phyloP scores from a whole-genome alignment of 2,797 vertebrate species.

The Urocyon cinereoargenteus region DNA sequence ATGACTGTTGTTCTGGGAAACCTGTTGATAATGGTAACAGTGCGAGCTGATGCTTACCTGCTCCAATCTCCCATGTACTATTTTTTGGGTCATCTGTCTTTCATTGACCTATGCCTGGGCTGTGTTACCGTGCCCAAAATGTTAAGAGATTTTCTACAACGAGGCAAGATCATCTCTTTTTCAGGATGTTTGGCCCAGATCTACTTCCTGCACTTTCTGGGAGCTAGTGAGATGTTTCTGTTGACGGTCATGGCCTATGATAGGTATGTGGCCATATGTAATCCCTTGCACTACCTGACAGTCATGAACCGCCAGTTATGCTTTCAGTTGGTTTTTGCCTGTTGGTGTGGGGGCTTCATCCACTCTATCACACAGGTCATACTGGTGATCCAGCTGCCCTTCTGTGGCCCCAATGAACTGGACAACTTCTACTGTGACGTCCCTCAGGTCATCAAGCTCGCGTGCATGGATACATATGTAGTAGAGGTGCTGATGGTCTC shows the following conservation, averaged over 20 bases:
- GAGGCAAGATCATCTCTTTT: constrained; percentile 79
- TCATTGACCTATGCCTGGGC: constrained; percentile 82
- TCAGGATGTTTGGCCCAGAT: constrained; percentile 82
- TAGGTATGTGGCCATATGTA: constrained; percentile 85
- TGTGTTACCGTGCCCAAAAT: constrained; percentile 84
- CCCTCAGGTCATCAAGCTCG: constrained; percentile 83
- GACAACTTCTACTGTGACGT: constrained; percentile 86
- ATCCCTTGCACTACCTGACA: constrained; percentile 80
- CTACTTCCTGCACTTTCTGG: constrained; percentile 85
- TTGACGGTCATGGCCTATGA: constrained; percentile 86
- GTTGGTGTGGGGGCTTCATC: constrained; percentile 83
- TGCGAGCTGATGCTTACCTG: constrained; percentile 65
- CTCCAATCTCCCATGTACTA: constrained; percentile 85
- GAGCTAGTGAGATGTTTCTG: constrained; percentile 84
- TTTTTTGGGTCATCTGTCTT: constrained; percentile 83
- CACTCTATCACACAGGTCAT: constrained; percentile 81
- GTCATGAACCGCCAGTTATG: constrained; percentile 75
- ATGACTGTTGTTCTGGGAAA: constrained; percentile 79
- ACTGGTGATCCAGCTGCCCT: constrained; percentile 79
- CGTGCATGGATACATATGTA: constrained; percentile 81
- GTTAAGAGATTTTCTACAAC: constrained; percentile 76
- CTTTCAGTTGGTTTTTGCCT: constrained; percentile 71
- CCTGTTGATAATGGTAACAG: constrained; percentile 79
- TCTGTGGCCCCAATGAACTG: constrained; percentile 84
- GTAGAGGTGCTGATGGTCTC: constrained; percentile 83